These are phyloP conservation scores for Scytalopus superciliaris DNA, from an alignment of 2,113 vertebrate genomes.

Conservation along the genomic window DNA sequence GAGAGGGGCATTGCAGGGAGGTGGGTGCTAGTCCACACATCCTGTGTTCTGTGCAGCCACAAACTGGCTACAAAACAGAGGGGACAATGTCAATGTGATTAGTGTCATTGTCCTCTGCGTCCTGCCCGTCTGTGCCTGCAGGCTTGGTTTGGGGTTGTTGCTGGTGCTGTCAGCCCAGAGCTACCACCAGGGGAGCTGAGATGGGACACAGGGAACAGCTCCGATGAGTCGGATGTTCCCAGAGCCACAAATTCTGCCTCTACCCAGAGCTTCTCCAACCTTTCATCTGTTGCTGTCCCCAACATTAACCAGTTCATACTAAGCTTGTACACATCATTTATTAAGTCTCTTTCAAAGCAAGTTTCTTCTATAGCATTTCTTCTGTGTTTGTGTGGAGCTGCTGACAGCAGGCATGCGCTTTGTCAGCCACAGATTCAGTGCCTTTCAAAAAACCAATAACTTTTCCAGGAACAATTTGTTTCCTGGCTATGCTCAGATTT, in stretches of 20 bases:
- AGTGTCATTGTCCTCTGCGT: background rate
- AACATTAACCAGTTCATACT: background rate
- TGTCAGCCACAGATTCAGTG: background rate
- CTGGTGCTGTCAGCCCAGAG: background rate
- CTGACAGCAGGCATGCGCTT: background rate
- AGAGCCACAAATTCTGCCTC: background rate
- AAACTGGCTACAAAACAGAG: accelerated
- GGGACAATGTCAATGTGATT: accelerated
- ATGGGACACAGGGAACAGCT: background rate
- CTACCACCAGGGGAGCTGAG: background rate
- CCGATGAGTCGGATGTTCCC: background rate
- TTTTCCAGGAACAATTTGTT: background rate
- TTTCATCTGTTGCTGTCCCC: background rate
- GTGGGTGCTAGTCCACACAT: background rate
- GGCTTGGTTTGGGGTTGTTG: background rate
- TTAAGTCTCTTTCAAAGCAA: background rate
- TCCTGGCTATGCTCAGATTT: background rate
- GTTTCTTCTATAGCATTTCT: background rate
- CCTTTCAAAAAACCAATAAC: background rate
- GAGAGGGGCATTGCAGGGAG: background rate
- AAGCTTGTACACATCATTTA: background rate
- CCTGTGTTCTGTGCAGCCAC: background rate
- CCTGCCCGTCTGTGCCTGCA: background rate
- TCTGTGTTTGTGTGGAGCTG: background rate
- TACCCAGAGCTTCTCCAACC: background rate